phyloP scores from a whole-genome alignment of 2,113 vertebrate genomes.

The Labeo rohita region DNA sequence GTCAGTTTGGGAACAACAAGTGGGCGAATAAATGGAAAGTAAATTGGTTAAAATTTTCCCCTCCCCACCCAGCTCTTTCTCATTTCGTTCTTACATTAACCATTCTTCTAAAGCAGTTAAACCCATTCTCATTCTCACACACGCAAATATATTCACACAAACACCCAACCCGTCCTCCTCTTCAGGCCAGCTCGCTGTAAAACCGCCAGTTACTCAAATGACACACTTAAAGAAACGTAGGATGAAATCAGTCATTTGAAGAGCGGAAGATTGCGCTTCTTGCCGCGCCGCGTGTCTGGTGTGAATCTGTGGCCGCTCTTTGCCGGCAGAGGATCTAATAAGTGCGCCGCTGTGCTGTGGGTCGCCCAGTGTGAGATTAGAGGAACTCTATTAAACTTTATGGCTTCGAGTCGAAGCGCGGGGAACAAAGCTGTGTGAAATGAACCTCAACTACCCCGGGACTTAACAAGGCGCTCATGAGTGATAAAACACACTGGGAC shows the following conservation, averaged over 20 bases:
- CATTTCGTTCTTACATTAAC: background rate
- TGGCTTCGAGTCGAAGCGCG: constrained; percentile 42
- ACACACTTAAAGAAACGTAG: constrained; percentile 41
- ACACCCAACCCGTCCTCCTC: background rate
- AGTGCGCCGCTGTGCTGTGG: constrained; percentile 40
- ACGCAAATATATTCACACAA: background rate
- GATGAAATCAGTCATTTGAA: constrained; percentile 45
- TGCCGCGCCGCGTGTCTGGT: constrained; percentile 21
- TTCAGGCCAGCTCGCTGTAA: constrained; percentile 5
- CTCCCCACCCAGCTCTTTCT: background rate
- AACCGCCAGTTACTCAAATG: constrained; percentile 16
- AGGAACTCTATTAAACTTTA: constrained; percentile 61
- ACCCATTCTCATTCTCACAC: background rate
- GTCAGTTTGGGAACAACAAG: background rate
- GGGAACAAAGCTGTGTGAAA: constrained; percentile 54
- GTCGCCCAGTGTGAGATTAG: constrained; percentile 53
- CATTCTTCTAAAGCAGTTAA: background rate
- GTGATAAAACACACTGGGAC: constrained; percentile 51
- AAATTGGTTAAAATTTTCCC: background rate
- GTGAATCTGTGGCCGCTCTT: constrained; percentile 38
- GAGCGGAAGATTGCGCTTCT: constrained; percentile 41
- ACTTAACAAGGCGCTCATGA: constrained; percentile 56
- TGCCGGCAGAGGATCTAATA: constrained; percentile 41
- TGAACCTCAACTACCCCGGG: constrained; percentile 56
- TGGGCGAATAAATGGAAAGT: background rate